Evolutionary conservation across 2,113 vertebrate genomes (phyloP).

Genomic region (Pangasianodon hypophthalmus): DNA sequence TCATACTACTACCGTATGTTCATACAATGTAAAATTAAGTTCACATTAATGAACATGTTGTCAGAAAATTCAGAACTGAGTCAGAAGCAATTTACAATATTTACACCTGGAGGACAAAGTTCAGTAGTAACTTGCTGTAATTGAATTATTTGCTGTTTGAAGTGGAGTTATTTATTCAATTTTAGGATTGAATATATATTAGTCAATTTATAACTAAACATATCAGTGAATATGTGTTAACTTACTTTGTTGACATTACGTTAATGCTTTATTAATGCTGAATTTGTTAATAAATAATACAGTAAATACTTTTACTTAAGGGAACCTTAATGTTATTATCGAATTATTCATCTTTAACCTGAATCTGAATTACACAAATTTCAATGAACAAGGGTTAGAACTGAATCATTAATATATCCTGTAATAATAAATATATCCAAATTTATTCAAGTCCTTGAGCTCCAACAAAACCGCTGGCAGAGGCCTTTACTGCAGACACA

Average conservation of each 20-base stretch:
- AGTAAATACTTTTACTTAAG: background rate
- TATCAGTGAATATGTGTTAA: background rate
- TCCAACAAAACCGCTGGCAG: background rate
- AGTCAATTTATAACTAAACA: background rate
- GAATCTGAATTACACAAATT: background rate
- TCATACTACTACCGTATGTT: background rate
- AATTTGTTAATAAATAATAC: background rate
- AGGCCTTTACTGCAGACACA: slow-evolving; percentile 26
- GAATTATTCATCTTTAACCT: background rate
- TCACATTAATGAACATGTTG: background rate
- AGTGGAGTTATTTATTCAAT: background rate
- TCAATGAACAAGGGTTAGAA: background rate
- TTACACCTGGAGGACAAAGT: background rate
- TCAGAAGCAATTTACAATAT: background rate
- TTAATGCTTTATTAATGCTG: background rate
- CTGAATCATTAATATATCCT: background rate
- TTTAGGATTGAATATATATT: background rate
- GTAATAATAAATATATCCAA: background rate
- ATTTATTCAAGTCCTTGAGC: background rate
- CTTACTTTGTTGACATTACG: background rate
- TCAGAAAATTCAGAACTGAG: background rate
- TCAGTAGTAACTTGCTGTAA: background rate
- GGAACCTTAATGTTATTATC: background rate
- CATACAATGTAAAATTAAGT: background rate
- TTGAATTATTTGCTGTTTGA: background rate